phyloP scores from a whole-genome alignment of 23 tunicate species.

The Phallusia fumigata region DNA sequence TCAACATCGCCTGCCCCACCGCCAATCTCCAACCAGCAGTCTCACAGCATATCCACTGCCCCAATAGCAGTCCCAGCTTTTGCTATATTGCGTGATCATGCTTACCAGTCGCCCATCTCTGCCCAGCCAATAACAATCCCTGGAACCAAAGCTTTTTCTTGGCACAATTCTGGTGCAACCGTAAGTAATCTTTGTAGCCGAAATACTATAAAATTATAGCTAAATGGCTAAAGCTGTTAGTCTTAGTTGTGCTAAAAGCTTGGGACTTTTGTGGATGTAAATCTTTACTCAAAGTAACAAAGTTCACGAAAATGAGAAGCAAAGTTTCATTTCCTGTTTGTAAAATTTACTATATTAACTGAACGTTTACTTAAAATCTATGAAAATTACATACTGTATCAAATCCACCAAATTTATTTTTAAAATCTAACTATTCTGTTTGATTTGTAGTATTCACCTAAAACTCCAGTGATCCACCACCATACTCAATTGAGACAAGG shows the following conservation, averaged over 20 bases:
- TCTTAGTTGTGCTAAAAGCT: no score
- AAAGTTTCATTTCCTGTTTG: no score
- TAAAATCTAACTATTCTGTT: no score
- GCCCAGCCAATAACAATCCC: constrained; percentile 59
- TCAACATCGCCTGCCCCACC: constrained; percentile 25
- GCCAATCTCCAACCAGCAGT: neutral
- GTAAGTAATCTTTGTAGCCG: neutral
- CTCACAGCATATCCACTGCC: constrained; percentile 11
- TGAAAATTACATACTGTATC: no score
- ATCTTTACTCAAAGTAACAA: no score
- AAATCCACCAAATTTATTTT: no score
- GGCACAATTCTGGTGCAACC: constrained; percentile 36
- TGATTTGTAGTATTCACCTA: constrained; percentile 26
- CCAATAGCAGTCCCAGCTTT: constrained; percentile 24
- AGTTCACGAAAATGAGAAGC: no score
- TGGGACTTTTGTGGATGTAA: no score
- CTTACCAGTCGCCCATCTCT: constrained; percentile 5
- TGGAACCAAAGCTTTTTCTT: constrained; percentile 55
- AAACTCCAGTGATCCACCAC: constrained; percentile 39
- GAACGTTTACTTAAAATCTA: no score
- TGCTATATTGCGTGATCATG: constrained; percentile 16
- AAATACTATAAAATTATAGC: no score
- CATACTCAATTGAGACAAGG: constrained; percentile 63
- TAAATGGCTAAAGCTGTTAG: no score
- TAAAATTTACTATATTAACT: no score